Base-by-base conservation (phyloP, 1,140 invertebrate species). In the Drosophila nannoptera region DNA sequence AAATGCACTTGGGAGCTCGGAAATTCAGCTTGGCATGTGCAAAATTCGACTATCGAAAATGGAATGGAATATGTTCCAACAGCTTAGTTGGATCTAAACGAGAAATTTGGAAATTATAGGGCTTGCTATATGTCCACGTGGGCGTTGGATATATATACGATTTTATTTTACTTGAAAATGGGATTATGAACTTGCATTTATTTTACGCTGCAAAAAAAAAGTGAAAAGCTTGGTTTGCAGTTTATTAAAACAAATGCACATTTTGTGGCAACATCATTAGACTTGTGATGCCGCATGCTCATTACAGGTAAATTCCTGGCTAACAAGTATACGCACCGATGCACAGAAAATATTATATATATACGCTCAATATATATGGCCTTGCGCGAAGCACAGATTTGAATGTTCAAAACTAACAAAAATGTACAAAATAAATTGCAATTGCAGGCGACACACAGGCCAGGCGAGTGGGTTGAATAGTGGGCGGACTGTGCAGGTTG, bases 321-420 rank as follows among this genome's bases (percentile, higher is more conserved):
- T n/a, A n/a, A n/a, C n/a, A n/a, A n/a, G n/a, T n/a, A n/a, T n/a
- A n/a, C n/a, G n/a, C n/a, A n/a, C n/a, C n/a, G n/a, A n/a, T n/a
- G n/a, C n/a, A n/a, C n/a, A n/a, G n/a, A n/a, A n/a, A n/a, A n/a
- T n/a, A n/a, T n/a, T n/a, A n/a, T n/a, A n/a, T n/a, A n/a, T n/a
- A n/a, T n/a, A n/a, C n/a, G n/a, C n/a, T n/a, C n/a, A n/a, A n/a
- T n/a, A n/a, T n/a, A n/a, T n/a, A n/a, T n/a, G n/a, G n/a, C n/a
- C 32, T 40, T 46, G 43, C 35, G 22, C 11, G 40, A 29, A 53
- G 35, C 32, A 46, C 36, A 75, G 73, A 77, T 59, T 75, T 56
- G 71, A 75, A 83, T 78, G 82, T 75, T 65, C 9, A 68, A 74
- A 82, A 78, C 71, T 78, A 77, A 70, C 59, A 81, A 82, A 81